Evolutionary conservation across 1,140 invertebrate species (phyloP).

Genomic region (Pseudachorutes palmiensis): DNA sequence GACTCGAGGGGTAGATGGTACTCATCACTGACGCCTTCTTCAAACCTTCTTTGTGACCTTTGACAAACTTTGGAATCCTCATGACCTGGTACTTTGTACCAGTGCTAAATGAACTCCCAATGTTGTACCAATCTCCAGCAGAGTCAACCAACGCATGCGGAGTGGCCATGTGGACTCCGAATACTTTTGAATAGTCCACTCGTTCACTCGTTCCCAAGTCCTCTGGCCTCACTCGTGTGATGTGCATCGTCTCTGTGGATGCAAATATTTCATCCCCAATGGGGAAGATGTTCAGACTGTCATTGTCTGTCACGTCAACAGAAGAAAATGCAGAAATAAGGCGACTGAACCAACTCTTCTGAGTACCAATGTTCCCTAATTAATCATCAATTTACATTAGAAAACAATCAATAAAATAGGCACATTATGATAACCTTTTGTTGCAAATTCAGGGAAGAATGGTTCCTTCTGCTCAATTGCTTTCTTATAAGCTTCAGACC

Average conservation of each 20-base stretch:
- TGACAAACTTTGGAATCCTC: conserved; percentile 29
- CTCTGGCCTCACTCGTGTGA: conserved; percentile 31
- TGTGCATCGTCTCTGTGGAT: conserved; percentile 42
- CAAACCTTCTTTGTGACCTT: conserved; percentile 36
- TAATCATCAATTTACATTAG: not conserved
- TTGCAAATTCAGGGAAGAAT: conserved; percentile 46
- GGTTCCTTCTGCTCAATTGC: conserved; percentile 42
- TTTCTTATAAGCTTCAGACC: conserved; percentile 44
- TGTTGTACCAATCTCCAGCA: conserved; percentile 44
- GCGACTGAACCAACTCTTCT: not conserved
- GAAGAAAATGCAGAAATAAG: conserved; percentile 11
- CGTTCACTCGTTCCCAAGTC: conserved; percentile 44
- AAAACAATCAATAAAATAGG: too few species aligned
- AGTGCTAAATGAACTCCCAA: conserved; percentile 41
- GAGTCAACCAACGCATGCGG: conserved; percentile 41
- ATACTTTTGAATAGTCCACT: conserved; percentile 42
- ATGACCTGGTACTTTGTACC: conserved; percentile 36
- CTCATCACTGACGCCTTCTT: conserved; percentile 40
- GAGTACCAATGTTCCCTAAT: not conserved
- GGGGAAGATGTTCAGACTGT: conserved; percentile 41
- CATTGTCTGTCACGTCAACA: conserved; percentile 43
- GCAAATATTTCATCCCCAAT: conserved; percentile 43
- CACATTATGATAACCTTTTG: conserved; percentile 39
- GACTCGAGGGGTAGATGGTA: conserved; percentile 44
- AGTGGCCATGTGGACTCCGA: conserved; percentile 43